Percentiles rank a stretch among this genome's conserved stretches.
Conservation (phyloP, 2,797 vertebrate genomes). For the Tenualosa ilisha region DNA sequence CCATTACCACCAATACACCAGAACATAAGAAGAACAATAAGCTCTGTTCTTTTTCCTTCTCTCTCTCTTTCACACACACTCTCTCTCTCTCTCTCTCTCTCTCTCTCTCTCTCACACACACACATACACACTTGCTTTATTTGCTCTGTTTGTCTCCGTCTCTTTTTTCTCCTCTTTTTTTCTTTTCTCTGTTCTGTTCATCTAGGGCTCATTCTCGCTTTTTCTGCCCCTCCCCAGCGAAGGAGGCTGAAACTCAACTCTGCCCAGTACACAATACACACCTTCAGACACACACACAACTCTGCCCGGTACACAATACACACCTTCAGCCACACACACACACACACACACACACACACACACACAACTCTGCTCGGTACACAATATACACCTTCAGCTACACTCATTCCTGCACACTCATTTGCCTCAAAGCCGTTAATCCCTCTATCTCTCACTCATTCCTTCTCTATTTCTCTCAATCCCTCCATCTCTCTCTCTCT, state of each 20-base stretch:
- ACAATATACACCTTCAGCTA: not conserved
- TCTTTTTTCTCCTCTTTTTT: not conserved
- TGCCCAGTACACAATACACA: not conserved
- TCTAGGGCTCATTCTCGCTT: too few species aligned
- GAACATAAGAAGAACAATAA: too few species aligned
- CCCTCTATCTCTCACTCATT: slow-evolving; percentile 32
- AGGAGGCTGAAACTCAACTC: too few species aligned
- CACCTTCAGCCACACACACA: too few species aligned
- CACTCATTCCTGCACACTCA: not conserved
- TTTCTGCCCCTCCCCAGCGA: too few species aligned
- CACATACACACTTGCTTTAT: not conserved
- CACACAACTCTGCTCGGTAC: not conserved
- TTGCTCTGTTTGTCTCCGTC: not conserved
- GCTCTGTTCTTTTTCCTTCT: too few species aligned
- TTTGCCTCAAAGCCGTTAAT: not conserved
- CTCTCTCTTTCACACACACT: too few species aligned
- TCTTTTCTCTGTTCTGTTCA: too few species aligned
- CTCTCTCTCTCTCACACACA: not conserved
- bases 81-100: not conserved
- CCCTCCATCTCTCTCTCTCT: not conserved
- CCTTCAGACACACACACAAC: not conserved
- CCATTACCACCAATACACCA: not conserved
- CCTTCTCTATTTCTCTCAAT: slow-evolving; percentile 30
- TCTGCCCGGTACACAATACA: not conserved
- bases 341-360: not conserved